Conservation (phyloP, 1,140 invertebrate species). For the Penaeus indicus region DNA sequence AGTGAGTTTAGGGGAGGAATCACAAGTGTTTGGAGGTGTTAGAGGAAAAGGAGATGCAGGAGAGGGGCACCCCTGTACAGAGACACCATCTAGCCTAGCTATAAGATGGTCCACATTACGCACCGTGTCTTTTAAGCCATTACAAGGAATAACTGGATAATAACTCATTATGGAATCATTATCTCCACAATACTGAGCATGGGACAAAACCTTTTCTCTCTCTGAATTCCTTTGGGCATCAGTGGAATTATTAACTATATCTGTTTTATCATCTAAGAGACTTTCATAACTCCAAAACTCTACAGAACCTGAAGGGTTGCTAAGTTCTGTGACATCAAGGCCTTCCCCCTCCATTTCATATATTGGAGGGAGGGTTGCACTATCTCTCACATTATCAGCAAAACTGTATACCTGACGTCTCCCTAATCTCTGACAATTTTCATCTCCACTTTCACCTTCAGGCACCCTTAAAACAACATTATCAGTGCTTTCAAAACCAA, state of each 20-base stretch:
- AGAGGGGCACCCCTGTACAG: slow-evolving; percentile 35
- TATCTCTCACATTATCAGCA: slow-evolving; percentile 44
- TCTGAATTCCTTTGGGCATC: not conserved
- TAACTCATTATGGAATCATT: slow-evolving; percentile 65
- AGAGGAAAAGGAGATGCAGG: slow-evolving; percentile 49
- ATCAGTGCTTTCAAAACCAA: no score
- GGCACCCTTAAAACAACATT: no score
- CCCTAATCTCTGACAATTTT: not conserved
- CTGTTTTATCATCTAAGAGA: slow-evolving; percentile 37
- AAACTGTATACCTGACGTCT: slow-evolving; percentile 45
- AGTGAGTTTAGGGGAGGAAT: slow-evolving; percentile 50
- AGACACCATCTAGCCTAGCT: not conserved
- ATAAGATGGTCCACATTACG: slow-evolving; percentile 50
- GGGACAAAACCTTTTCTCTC: slow-evolving; percentile 11
- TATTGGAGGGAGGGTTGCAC: slow-evolving; percentile 62
- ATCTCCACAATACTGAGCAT: slow-evolving; percentile 53
- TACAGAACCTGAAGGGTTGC: slow-evolving; percentile 49
- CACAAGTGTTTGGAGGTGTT: slow-evolving; percentile 56
- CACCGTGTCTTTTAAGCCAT: slow-evolving; percentile 28
- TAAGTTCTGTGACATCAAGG: slow-evolving; percentile 55
- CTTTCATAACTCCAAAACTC: slow-evolving; percentile 61
- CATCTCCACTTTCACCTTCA: not conserved
- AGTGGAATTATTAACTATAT: not conserved
- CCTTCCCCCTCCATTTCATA: slow-evolving; percentile 64
- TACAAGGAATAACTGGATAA: slow-evolving; percentile 49